Evolutionary conservation across 2,888 invertebrate genomes (phyloP), one percentile per base, ranked within the genome.

Genomic region (Diarsia brunnea): DNA sequence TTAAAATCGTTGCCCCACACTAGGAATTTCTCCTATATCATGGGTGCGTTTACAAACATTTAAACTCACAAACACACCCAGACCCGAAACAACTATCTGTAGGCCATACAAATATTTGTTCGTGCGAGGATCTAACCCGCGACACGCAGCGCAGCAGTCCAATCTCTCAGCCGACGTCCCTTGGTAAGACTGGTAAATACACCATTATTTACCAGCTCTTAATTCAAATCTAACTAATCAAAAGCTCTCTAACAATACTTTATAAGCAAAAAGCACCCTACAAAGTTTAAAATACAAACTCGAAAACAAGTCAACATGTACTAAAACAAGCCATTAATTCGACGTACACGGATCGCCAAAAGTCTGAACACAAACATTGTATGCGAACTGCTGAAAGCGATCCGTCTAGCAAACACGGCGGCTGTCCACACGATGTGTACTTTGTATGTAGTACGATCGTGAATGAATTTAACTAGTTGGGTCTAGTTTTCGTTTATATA

Each of bases 381-480:
- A 65, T 31, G 21, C 24, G 38, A 78, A 60, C 58, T 65, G 60
- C 60, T 78, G 78, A 38, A 77, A 78, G 45, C 65, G 43, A 55
- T 38, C 58, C 82, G 19, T 16, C 21, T 14, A 4, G 4, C 67
- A 70, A 80, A 76, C 68, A 66, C 19, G 11, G 14, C 51, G 7
- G n/a, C 43, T 24, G 38, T 38, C 31, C 55, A 58, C 14, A 21
- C 16, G 0, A 38, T 2, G 11, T 51, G 16, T 58, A 75, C 10
- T 24, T 49, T 38, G 24, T 67, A 45, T n/a, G n/a, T 19, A 72
- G 45, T 21, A 27, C 27, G 12, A 24, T 21, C 45, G 11, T 27
- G 55, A 47, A 24, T 51, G 49, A 79, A 79, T 63, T 31, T 49
- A 16, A 77, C 49, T n/a, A 61, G n/a, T 38, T 27, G n/a, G 4